phyloP scores from a whole-genome alignment of 2,888 invertebrate species.

The Phalera bucephala region DNA sequence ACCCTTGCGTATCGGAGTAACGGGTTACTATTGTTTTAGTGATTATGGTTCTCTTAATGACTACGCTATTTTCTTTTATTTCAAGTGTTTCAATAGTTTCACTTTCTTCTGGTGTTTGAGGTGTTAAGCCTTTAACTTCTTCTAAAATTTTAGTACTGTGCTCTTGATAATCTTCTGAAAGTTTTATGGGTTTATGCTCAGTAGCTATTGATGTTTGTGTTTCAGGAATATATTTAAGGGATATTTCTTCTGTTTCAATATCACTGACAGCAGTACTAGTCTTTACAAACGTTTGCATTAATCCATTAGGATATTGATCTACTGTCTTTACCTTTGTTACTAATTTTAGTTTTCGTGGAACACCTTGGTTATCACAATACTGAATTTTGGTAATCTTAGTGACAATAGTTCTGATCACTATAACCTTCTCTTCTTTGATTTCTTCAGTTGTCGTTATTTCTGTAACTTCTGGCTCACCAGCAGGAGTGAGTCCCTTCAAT shows the following conservation, averaged over 20 bases:
- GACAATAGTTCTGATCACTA: not conserved
- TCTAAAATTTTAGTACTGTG: too few relatives aligned
- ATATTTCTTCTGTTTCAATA: slow-evolving; percentile 41
- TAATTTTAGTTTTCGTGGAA: not conserved
- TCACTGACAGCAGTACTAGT: slow-evolving; percentile 63
- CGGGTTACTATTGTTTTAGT: slow-evolving; percentile 41
- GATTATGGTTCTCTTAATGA: slow-evolving; percentile 34
- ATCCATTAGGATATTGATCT: slow-evolving; percentile 6
- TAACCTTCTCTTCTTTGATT: not conserved
- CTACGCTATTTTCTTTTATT: slow-evolving; percentile 30
- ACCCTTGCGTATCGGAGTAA: slow-evolving; percentile 33
- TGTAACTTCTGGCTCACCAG: slow-evolving; percentile 19
- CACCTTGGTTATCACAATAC: not conserved
- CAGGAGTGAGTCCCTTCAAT: slow-evolving; percentile 11
- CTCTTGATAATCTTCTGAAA: too few relatives aligned
- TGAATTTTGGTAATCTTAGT: not conserved
- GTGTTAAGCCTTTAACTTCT: slow-evolving; percentile 26
- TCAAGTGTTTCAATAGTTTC: slow-evolving; percentile 33
- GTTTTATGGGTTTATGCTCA: too few relatives aligned
- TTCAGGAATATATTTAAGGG: too few relatives aligned
- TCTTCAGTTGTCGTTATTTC: slow-evolving; percentile 5
- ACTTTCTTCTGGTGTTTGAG: slow-evolving; percentile 33
- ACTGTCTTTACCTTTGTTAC: not conserved
- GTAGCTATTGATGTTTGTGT: too few relatives aligned
- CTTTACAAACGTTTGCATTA: slow-evolving; percentile 53